phyloP scores from a whole-genome alignment of 2,888 invertebrate species.

The Xestia ashworthii region DNA sequence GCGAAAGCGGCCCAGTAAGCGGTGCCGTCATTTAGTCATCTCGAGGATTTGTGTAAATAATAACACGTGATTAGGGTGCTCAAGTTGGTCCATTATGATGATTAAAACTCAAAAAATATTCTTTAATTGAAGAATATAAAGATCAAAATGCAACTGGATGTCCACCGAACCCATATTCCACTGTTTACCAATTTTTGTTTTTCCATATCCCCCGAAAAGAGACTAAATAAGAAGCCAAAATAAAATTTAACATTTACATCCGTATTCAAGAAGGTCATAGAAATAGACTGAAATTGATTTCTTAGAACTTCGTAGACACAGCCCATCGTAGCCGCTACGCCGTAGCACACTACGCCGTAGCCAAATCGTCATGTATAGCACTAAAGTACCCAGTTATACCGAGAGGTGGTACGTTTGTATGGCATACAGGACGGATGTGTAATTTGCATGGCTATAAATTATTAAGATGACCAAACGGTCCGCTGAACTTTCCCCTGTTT shows the following conservation, averaged over 20 bases:
- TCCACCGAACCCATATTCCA: neutral
- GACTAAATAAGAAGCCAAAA: neutral
- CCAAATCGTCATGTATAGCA: constrained; percentile 8
- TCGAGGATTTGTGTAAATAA: constrained; percentile 16
- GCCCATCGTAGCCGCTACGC: constrained; percentile 30
- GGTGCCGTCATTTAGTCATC: constrained; percentile 18
- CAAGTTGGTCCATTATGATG: neutral
- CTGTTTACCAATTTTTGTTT: neutral
- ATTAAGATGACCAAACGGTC: constrained; percentile 79
- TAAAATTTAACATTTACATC: neutral
- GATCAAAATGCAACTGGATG: neutral
- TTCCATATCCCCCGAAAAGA: neutral
- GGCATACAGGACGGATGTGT: constrained; percentile 72
- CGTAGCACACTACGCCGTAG: constrained; percentile 26
- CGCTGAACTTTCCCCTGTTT: constrained; percentile 76
- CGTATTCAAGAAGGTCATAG: neutral
- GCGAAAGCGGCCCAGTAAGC: constrained; percentile 18
- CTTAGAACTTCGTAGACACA: neutral
- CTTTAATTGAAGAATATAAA: too few species aligned
- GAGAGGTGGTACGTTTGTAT: constrained; percentile 39
- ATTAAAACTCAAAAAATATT: neutral
- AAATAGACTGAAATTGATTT: neutral
- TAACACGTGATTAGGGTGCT: constrained; percentile 12
- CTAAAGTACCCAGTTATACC: constrained; percentile 24
- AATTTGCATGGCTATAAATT: constrained; percentile 83